Percentiles rank a stretch among this genome's conserved stretches.
Conservation (phyloP, 2,113 vertebrate species). For the Tursiops truncatus region DNA sequence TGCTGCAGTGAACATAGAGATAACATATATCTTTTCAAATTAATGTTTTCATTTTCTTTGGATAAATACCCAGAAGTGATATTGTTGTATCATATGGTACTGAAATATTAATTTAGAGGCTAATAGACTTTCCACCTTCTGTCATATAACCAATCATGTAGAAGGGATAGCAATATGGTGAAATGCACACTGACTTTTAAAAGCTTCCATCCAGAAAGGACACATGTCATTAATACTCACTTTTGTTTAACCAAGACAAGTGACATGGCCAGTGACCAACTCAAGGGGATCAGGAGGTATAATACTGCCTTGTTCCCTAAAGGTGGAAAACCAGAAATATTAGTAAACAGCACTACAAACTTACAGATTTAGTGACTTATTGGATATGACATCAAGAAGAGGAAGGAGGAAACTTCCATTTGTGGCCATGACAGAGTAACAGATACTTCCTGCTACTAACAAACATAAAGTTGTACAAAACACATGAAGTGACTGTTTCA, state of each 20-base stretch:
- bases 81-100: background rate
- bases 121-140: background rate
- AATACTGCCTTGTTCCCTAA: background rate
- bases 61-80: background rate
- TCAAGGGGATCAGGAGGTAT: background rate
- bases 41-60: background rate
- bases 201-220: background rate
- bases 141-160: background rate
- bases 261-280: background rate
- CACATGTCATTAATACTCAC: background rate
- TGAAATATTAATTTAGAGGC: background rate
- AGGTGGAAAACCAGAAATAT: background rate
- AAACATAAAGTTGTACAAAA: background rate
- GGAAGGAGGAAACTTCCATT: background rate
- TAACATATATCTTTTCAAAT: background rate
- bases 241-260: background rate
- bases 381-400: background rate
- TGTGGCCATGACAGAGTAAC: background rate
- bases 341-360: background rate
- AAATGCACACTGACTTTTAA: background rate
- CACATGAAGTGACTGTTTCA: background rate
- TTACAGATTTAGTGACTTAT: background rate
- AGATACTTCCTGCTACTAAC: background rate
- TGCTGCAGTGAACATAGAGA: background rate
- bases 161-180: background rate